Base-by-base conservation (phyloP, 2,888 invertebrate species). In the Penaeus monodon region DNA sequence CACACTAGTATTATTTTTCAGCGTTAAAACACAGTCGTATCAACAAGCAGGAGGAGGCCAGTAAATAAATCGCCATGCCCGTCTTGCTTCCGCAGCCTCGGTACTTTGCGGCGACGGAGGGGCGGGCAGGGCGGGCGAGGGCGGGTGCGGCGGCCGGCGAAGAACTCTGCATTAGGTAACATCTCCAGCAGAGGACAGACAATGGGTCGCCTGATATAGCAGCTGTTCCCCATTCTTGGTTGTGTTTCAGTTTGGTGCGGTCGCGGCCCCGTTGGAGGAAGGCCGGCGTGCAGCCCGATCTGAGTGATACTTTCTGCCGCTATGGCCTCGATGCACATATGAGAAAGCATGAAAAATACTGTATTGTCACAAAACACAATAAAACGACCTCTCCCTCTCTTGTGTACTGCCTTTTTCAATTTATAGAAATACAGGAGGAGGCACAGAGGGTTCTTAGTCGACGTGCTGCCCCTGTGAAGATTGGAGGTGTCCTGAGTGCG, bases 361-460 rank as follows among this genome's bases (percentile, higher is more conserved):
- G 84, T 84, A 84, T 84, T 84, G 84, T 84, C 84, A 77, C 84
- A 84, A 84, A 84, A 77, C 78, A 84, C 78, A 84, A 84, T 84
- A 84, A 84, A 84, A 84, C 78, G 68, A 78, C 78, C 84, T 78
- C 84, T 76, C 78, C 66, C 49, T 68, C 29, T 68, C 78, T 68
- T 70, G 84, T 78, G 84, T 27, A 78, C 84, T 49, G 84, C 84
- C 84, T 84, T 84, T 84, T 84, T 84, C 84, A 84, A 84, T 84
- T 84, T 84, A 78, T 77, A 84, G 84, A 84, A 84, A 84, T 84
- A 78, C 70, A 74, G 63, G 83, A 84, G 78, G 82, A 82, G 73
- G 73, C 27, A 57, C 63, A 73, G 49, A 38, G 78, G 68, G 66
- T 66, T 78, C 65, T 78, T 84, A 84, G 84, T 84, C 68, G 24